These are phyloP conservation scores for Cabera pusaria DNA, from an alignment of 2,888 invertebrate species.

Conservation along the genomic window DNA sequence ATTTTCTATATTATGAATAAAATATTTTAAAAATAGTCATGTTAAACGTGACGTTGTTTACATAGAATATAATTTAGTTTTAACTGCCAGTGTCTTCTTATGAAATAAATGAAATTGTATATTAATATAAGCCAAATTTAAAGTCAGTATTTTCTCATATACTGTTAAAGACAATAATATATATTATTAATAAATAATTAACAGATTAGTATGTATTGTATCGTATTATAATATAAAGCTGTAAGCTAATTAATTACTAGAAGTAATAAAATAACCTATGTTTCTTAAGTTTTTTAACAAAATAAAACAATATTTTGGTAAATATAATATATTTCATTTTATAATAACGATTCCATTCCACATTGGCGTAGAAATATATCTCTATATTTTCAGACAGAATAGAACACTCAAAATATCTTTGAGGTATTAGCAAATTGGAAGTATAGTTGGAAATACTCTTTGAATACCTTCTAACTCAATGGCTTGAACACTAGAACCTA, in stretches of 20 bases:
- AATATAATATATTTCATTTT: slow-evolving; percentile 18
- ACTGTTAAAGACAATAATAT: too few species aligned
- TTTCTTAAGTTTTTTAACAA: slow-evolving; percentile 9
- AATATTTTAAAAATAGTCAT: slow-evolving; percentile 28
- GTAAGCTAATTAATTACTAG: slow-evolving; percentile 5
- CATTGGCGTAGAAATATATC: slow-evolving; percentile 21
- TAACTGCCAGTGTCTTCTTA: slow-evolving; percentile 5
- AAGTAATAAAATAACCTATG: slow-evolving; percentile 1
- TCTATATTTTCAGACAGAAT: slow-evolving; percentile 25
- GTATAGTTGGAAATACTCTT: slow-evolving; percentile 71
- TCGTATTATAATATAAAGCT: slow-evolving; percentile 4
- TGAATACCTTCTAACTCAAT: slow-evolving; percentile 53
- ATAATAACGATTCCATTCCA: slow-evolving; percentile 22
- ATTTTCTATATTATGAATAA: slow-evolving; percentile 11
- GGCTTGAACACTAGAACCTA: slow-evolving; percentile 1
- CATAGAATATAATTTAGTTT: neutral
- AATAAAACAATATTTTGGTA: slow-evolving; percentile 19
- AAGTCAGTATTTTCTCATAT: slow-evolving; percentile 11
- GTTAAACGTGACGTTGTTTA: slow-evolving; percentile 46
- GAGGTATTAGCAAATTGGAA: slow-evolving; percentile 68
- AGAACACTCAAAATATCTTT: slow-evolving; percentile 18
- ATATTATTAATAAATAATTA: too few species aligned
- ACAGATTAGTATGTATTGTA: neutral
- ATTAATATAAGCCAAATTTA: slow-evolving; percentile 4
- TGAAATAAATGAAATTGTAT: neutral